Evolutionary conservation across 1,140 invertebrate genomes (phyloP), one percentile per base, ranked within the genome.

Genomic region (Temnothorax longispinosus): DNA sequence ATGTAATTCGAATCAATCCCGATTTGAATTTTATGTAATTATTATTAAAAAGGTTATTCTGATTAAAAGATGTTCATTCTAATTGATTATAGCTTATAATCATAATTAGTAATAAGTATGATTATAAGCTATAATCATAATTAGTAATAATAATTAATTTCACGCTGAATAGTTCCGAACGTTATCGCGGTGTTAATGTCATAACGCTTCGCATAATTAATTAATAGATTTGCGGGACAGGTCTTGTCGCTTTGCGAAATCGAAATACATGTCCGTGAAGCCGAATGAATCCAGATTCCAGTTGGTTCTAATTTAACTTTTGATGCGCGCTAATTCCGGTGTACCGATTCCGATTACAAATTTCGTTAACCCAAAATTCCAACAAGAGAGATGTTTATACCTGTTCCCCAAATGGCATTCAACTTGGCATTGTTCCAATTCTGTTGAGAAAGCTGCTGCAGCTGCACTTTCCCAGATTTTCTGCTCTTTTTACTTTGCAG

Each of bases 371-470:
- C 13, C 18, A 38, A 78, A 50, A 67, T 35, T 67, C 18, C 41
- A 32, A 65, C 38, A 15, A 32, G 41, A 32, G 41, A 50, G 71
- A 21, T 58, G 10, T 58, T 74, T 54, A 21, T 52, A 47, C 56
- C 38, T 74, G 67, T 56, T 82, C 4, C 52, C 15, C 32, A 38
- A 58, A 32, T 52, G 21, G 38, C n/a, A 44, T 58, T 72, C 67
- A 7, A 47, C 52, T 56, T 58, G 80, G 80, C 80, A 58, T 11
- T 47, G 41, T 38, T 82, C 80, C 80, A 72, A 58, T 35, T 3
- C 18, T 47, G 13, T 44, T 56, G 38, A 72, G 18, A 82, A 58
- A 72, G 7, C 54, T 8, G 15, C 32, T 77, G 27, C n/a, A 62
- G 44, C 41, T 50, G 13, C n/a, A 13, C 13, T 50, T 78, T 65